Evolutionary conservation across 2,888 invertebrate genomes (phyloP).

Genomic region (Aethes cnicana): DNA sequence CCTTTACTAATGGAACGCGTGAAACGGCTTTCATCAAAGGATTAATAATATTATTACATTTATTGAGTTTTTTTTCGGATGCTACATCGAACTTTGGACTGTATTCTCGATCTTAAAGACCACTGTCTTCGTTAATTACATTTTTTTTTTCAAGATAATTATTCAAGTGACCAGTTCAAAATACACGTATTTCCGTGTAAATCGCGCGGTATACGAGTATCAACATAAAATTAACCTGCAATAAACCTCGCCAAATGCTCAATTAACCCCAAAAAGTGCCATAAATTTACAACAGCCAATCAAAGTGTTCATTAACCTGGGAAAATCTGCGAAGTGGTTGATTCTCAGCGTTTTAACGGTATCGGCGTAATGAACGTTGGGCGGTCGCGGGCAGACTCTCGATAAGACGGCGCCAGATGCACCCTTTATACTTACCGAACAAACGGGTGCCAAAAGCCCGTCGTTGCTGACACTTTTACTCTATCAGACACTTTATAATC

Average conservation of each 20-base stretch:
- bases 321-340: not conserved
- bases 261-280: not conserved
- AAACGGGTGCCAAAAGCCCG: constrained; percentile 78
- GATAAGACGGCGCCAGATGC: constrained; percentile 57
- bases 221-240: too few species aligned
- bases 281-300: not conserved
- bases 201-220: too few species aligned
- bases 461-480: constrained; percentile 71
- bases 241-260: too few species aligned
- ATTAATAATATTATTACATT: constrained; percentile 21
- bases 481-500: constrained; percentile 69
- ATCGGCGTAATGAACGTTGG: constrained; percentile 23
- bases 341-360: not conserved
- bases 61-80: not conserved
- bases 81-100: too few species aligned
- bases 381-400: constrained; percentile 45
- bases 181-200: too few species aligned
- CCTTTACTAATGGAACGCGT: constrained; percentile 18
- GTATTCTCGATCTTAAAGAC: too few species aligned
- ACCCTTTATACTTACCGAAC: constrained; percentile 47
- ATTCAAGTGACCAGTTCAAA: too few species aligned
- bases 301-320: not conserved
- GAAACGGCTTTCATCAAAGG: constrained; percentile 9
- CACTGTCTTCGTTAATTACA: not conserved
- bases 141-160: not conserved